Evolutionary conservation across 2,113 vertebrate genomes (phyloP), one percentile per base, ranked within the genome.

Genomic region (Labeo catla): DNA sequence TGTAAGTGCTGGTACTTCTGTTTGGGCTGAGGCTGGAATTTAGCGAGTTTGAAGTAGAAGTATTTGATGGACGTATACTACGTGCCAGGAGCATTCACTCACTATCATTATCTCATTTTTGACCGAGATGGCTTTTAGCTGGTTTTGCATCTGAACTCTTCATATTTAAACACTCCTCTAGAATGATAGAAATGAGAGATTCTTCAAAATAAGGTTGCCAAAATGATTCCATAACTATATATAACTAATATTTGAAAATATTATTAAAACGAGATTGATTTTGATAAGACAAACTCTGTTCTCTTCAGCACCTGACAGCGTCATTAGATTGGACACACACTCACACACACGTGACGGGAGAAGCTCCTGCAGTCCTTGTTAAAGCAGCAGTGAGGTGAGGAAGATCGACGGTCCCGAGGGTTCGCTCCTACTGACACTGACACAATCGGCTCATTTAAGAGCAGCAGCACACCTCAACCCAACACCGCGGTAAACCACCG

Each of bases 331-430:
- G 39, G 39, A 19, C 52, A 16, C 50, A 52, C 50, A 52, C 50
- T 21, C 57, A 21, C 57, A n/a, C 8, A 63, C 59, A 63, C 61
- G 49, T 50, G 49, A 50, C 49, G 9, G 9, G 9, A 50, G 49
- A 8, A 50, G 49, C 49, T 50, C 49, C 49, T 50, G 9, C 61
- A 63, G 59, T 23, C 9, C 16, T 45, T 73, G 70, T 73, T 73
- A 73, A 43, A 68, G 66, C 65, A 68, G 61, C 66, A 45, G 70
- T 2, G 16, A 73, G 70, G 70, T 73, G 70, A 73, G 39, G 11
- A 68, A 68, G 70, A 73, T 47, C 39, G 7, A 19, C 70, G 16
- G 12, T n/a, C 70, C 16, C 39, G 34, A 73, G 39, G 70, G 39
- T 10, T 45, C 10, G 19, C 2, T 68, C 2, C 36, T 39, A 19